These are phyloP conservation scores for Chaitophorus viminalis DNA, from an alignment of 2,888 invertebrate genomes.

Conservation along the genomic window DNA sequence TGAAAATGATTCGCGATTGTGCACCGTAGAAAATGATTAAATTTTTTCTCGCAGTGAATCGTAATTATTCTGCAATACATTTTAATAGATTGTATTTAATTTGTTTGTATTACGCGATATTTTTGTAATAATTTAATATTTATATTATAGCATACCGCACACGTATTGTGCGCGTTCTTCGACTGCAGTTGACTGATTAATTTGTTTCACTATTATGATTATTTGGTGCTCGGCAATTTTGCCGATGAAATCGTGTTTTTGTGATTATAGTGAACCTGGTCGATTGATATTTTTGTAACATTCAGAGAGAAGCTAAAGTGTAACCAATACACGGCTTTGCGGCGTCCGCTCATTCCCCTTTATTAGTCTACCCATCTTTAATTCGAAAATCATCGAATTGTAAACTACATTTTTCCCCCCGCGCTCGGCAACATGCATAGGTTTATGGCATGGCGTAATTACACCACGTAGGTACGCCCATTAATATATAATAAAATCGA, in stretches of 20 bases:
- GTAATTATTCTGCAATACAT: background rate
- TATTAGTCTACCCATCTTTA: background rate
- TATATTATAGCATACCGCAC: background rate
- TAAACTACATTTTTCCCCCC: constrained; percentile 2
- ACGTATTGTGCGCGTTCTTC: background rate
- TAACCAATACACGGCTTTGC: no score
- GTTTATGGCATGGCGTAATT: no score
- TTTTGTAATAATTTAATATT: no score
- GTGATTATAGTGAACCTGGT: background rate
- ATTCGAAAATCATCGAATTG: constrained; percentile 30
- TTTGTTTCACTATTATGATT: no score
- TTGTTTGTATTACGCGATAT: no score
- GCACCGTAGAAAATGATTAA: background rate
- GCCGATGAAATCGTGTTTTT: no score
- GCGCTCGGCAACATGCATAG: no score
- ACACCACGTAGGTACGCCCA: background rate
- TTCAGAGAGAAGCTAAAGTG: no score
- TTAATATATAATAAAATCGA: constrained; percentile 29
- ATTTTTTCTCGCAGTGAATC: background rate
- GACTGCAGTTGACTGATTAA: background rate
- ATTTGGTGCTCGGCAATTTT: no score
- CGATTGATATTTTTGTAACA: background rate
- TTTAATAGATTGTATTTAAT: no score
- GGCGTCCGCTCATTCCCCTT: no score
- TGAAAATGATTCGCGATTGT: background rate